A percentile compares a stretch with the other conserved stretches of the same genome.
Conservation (phyloP, 2,797 vertebrate species). For the Lutjanus argentimaculatus region DNA sequence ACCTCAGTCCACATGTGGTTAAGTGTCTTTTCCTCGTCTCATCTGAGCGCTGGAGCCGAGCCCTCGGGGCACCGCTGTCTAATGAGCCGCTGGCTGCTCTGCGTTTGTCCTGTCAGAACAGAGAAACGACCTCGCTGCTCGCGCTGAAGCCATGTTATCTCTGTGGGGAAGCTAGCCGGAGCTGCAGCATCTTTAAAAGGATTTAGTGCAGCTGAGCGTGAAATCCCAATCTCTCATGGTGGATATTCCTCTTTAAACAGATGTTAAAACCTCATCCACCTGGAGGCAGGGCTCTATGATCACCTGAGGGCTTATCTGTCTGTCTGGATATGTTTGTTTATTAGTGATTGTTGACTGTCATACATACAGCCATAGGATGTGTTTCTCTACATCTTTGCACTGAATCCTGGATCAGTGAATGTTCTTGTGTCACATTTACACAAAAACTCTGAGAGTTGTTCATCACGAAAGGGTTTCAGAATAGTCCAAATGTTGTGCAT, state of each 20-base stretch:
- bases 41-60: conserved; percentile 51
- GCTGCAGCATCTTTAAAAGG: conserved; percentile 77
- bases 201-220: conserved; percentile 74
- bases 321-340: conserved; percentile 29
- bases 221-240: conserved; percentile 70
- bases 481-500: neutral
- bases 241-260: conserved; percentile 70
- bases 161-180: conserved; percentile 44
- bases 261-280: conserved; percentile 66
- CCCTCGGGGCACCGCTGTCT: conserved; percentile 57
- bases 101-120: conserved; percentile 63
- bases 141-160: conserved; percentile 42
- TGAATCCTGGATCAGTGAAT: neutral
- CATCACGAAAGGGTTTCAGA: neutral
- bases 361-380: neutral
- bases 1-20: conserved; percentile 60
- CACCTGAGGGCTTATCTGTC: conserved; percentile 55
- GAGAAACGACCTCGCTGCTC: conserved; percentile 39
- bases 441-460: too few species aligned
- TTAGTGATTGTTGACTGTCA: conserved; percentile 9
- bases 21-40: conserved; percentile 44
- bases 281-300: conserved; percentile 37
- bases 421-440: neutral
- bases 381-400: neutral
- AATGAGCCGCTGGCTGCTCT: conserved; percentile 69